A percentile compares a stretch with the other conserved stretches of the same genome.
These are phyloP conservation scores for Halcyon chelicuti DNA, from an alignment of 2,797 vertebrate species.

Conservation along the genomic window DNA sequence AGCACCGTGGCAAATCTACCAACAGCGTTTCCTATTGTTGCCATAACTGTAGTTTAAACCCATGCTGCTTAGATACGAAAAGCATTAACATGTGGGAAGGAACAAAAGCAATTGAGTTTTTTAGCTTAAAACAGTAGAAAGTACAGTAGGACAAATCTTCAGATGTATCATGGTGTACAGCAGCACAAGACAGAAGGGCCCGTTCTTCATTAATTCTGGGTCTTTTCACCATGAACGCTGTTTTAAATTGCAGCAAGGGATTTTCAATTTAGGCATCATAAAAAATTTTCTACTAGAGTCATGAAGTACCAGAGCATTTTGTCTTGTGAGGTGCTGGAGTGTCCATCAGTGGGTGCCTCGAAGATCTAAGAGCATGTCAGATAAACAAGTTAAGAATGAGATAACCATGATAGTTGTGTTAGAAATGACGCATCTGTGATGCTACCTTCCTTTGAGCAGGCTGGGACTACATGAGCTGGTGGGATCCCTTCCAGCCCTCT, in stretches of 20 bases:
- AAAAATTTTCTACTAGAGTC: not conserved
- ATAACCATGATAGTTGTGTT: not conserved
- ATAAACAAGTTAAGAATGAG: not conserved
- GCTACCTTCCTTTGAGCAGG: not conserved
- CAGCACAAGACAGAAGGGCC: not conserved
- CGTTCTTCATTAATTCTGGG: not conserved
- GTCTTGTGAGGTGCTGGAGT: not conserved
- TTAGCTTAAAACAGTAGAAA: not conserved
- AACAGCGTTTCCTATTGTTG: not conserved
- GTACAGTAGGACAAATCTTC: not conserved
- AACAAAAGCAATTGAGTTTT: not conserved
- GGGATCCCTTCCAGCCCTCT: not conserved
- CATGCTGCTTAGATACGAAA: not conserved
- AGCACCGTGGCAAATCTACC: not conserved
- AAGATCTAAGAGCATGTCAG: not conserved
- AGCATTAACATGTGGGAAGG: not conserved
- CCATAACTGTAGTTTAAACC: not conserved
- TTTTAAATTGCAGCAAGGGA: not conserved
- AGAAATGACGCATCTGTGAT: not conserved
- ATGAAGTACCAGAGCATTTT: not conserved
- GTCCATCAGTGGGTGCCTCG: not conserved
- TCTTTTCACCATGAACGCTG: not conserved
- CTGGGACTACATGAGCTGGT: not conserved
- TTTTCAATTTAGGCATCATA: not conserved
- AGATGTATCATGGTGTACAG: not conserved